Evolutionary conservation across 2,113 vertebrate species (phyloP).

Genomic region (Saguinus midas): DNA sequence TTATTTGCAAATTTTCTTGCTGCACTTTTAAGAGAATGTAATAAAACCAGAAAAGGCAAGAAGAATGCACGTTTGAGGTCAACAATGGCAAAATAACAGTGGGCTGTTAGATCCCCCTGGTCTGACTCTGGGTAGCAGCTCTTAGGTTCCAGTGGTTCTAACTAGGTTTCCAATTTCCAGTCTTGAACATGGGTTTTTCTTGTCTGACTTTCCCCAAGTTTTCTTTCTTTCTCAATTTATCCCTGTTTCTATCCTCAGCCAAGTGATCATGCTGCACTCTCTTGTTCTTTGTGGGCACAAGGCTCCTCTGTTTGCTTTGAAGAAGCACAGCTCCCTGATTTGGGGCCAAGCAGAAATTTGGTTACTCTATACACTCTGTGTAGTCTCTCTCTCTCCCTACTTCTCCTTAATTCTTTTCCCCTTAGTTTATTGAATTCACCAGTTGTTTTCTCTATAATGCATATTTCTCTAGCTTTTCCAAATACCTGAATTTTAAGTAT

Average conservation of each 20-base stretch:
- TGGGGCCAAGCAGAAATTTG: not conserved
- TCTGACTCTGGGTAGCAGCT: slow-evolving; percentile 21
- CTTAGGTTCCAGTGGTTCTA: slow-evolving; percentile 42
- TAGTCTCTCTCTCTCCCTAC: not conserved
- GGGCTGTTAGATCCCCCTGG: not conserved
- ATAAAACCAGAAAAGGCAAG: slow-evolving; percentile 66
- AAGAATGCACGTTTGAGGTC: slow-evolving; percentile 42
- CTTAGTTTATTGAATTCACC: not conserved
- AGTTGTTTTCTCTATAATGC: not conserved
- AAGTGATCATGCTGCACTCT: not conserved
- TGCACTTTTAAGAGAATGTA: slow-evolving; percentile 33
- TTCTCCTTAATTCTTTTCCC: not conserved
- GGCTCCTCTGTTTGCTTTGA: slow-evolving; percentile 28
- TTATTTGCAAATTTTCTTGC: slow-evolving; percentile 43
- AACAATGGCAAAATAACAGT: slow-evolving; percentile 22
- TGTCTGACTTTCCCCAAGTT: not conserved
- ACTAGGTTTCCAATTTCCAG: slow-evolving; percentile 48
- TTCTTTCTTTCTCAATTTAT: not conserved
- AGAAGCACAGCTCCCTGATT: not conserved
- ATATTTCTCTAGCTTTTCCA: not conserved
- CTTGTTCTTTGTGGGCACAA: slow-evolving; percentile 43
- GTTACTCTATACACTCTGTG: not conserved
- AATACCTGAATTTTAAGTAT: not conserved
- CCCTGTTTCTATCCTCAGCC: not conserved
- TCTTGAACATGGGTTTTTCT: slow-evolving; percentile 43